Conservation (phyloP, 1,140 invertebrate species). For the Drosophila simulans region DNA sequence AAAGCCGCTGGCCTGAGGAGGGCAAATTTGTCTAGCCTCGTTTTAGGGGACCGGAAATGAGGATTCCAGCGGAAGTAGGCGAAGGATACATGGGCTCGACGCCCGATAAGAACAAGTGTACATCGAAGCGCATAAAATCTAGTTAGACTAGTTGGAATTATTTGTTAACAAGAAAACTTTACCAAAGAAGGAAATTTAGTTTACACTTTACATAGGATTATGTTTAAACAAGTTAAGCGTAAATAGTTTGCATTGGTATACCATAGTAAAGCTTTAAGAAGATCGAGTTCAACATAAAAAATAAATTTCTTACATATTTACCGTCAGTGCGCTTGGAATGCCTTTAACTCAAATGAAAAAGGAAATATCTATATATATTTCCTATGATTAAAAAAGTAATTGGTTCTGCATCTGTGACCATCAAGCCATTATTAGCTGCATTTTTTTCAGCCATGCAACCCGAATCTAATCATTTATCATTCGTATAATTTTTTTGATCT, state of each 20-base stretch:
- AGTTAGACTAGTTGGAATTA: slow-evolving; percentile 9
- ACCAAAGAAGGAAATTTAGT: neutral
- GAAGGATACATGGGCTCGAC: neutral
- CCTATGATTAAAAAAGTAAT: too few relatives aligned
- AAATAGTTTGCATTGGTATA: too few relatives aligned
- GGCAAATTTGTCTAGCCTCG: slow-evolving; percentile 38
- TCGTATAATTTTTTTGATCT: neutral
- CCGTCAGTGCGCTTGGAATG: too few relatives aligned
- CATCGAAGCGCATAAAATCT: neutral
- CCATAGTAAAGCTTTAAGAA: too few relatives aligned
- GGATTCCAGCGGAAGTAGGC: slow-evolving; percentile 44
- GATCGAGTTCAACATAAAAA: too few relatives aligned
- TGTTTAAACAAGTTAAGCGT: too few relatives aligned
- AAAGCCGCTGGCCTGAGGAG: slow-evolving; percentile 1
- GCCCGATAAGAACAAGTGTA: slow-evolving; percentile 23
- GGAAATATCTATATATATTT: too few relatives aligned
- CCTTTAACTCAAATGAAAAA: too few relatives aligned
- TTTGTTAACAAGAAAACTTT: neutral
- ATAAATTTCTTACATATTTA: too few relatives aligned
- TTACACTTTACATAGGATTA: too few relatives aligned
- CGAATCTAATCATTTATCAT: neutral
- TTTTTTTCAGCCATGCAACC: neutral
- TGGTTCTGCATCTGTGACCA: too few relatives aligned
- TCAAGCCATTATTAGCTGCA: too few relatives aligned
- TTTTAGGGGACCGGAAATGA: slow-evolving; percentile 45